Evolutionary conservation across 2,113 vertebrate genomes (phyloP).

Genomic region (Bubo bubo): DNA sequence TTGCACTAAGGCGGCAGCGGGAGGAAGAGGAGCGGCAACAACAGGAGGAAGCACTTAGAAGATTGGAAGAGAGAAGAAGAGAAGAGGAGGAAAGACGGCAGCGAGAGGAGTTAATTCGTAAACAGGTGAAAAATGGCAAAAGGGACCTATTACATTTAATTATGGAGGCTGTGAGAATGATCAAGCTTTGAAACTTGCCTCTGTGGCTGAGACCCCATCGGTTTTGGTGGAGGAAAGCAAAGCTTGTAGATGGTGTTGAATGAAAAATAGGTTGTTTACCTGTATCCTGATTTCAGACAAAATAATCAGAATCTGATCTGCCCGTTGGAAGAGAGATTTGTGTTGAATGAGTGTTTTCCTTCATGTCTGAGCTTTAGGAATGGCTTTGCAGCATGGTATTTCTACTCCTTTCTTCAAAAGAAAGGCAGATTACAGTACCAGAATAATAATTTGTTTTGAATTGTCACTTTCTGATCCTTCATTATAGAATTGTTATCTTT

Average conservation of each 20-base stretch:
- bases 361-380: neutral
- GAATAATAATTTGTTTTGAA: neutral
- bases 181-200: neutral
- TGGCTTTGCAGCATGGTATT: neutral
- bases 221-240: neutral
- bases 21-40: constrained; percentile 93
- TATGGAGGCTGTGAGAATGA: neutral
- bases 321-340: neutral
- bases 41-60: constrained; percentile 89
- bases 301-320: neutral
- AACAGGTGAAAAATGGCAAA: constrained; percentile 80
- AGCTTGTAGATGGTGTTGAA: neutral
- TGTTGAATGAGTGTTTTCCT: neutral
- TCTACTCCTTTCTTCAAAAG: neutral
- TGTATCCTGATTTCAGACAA: neutral
- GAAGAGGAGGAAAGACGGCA: constrained; percentile 92
- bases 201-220: accelerated
- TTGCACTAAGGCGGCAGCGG: constrained; percentile 87
- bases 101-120: constrained; percentile 89
- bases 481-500: neutral
- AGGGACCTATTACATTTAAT: neutral
- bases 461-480: neutral
- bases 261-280: neutral
- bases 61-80: constrained; percentile 88
- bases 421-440: neutral